Percentiles rank a stretch among this genome's conserved stretches.
Conservation (phyloP, 2,113 vertebrate species). For the Brachyistius frenatus region DNA sequence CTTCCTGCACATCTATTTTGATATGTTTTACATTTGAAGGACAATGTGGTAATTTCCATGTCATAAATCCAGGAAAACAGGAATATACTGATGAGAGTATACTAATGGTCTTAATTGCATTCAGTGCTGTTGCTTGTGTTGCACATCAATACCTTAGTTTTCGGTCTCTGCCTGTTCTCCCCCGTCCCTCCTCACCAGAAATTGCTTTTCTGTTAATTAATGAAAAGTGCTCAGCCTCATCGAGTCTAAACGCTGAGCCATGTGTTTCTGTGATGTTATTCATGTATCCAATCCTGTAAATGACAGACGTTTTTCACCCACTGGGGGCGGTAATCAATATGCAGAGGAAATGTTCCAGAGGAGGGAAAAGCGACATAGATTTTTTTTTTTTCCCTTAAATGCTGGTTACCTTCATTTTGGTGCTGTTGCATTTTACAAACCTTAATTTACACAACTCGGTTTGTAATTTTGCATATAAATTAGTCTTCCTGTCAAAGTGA, state of each 20-base stretch:
- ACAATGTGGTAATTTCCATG: not conserved
- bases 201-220: conserved; percentile 53
- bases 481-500: conserved; percentile 17
- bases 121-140: not conserved
- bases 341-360: conserved; percentile 50
- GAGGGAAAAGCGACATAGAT: conserved; percentile 33
- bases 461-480: conserved; percentile 22
- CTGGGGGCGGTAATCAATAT: conserved; percentile 55
- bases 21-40: too few relatives aligned
- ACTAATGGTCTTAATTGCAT: not conserved
- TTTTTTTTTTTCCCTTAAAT: not conserved
- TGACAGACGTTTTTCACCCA: conserved; percentile 43
- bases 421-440: conserved; percentile 23
- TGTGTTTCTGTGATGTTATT: conserved; percentile 54
- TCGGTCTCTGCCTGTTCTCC: not conserved
- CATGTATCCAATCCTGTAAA: conserved; percentile 40
- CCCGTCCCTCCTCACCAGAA: conserved; percentile 19
- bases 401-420: conserved; percentile 18
- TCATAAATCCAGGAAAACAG: conserved; percentile 2
- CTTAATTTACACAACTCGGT: conserved; percentile 22
- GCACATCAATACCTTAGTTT: not conserved
- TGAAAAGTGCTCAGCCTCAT: conserved; percentile 46
- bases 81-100: not conserved
- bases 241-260: conserved; percentile 60
- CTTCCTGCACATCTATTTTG: too few relatives aligned